Percentiles rank a stretch among this genome's conserved stretches.
These are phyloP conservation scores for Tiphia femorata DNA, from an alignment of 2,888 invertebrate species.

Conservation along the genomic window DNA sequence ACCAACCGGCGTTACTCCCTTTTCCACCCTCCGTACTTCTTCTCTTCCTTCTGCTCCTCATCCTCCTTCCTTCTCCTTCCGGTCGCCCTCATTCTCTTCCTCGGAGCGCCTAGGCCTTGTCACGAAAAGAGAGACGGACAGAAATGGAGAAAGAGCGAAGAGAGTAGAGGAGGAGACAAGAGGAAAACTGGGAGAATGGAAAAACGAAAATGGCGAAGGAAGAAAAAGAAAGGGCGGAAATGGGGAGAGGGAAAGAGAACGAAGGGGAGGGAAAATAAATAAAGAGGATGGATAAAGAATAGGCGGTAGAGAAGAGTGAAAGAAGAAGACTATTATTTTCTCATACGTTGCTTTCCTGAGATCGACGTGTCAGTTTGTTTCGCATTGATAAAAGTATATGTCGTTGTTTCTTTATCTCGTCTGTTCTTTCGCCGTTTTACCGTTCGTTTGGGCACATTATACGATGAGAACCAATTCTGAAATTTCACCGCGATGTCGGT, in stretches of 20 bases:
- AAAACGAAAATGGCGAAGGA: too few relatives aligned
- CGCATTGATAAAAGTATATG: too few relatives aligned
- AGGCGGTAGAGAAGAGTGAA: background rate
- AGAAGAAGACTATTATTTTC: constrained; percentile 2
- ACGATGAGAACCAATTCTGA: too few relatives aligned
- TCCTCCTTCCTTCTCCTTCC: constrained; percentile 30
- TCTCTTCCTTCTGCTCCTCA: constrained; percentile 3
- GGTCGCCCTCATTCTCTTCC: too few relatives aligned
- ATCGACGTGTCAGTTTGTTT: too few relatives aligned
- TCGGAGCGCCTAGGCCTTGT: constrained; percentile 25
- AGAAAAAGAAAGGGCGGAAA: constrained; percentile 9
- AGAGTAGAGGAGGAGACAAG: too few relatives aligned
- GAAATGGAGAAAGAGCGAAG: constrained; percentile 9
- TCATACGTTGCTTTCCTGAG: too few relatives aligned
- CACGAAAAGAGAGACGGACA: constrained; percentile 20
- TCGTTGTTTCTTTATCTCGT: too few relatives aligned
- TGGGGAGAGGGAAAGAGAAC: constrained; percentile 1
- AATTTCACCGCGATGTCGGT: too few relatives aligned
- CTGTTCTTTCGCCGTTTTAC: too few relatives aligned
- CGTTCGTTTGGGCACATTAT: too few relatives aligned
- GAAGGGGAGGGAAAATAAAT: constrained; percentile 8
- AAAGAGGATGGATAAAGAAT: constrained; percentile 1
- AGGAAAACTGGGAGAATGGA: too few relatives aligned
- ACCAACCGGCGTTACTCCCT: constrained; percentile 44
- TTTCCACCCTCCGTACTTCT: constrained; percentile 18